Evolutionary conservation across 2,888 invertebrate genomes (phyloP), one percentile per base, ranked within the genome.

Genomic region (Andrena flavipes): DNA sequence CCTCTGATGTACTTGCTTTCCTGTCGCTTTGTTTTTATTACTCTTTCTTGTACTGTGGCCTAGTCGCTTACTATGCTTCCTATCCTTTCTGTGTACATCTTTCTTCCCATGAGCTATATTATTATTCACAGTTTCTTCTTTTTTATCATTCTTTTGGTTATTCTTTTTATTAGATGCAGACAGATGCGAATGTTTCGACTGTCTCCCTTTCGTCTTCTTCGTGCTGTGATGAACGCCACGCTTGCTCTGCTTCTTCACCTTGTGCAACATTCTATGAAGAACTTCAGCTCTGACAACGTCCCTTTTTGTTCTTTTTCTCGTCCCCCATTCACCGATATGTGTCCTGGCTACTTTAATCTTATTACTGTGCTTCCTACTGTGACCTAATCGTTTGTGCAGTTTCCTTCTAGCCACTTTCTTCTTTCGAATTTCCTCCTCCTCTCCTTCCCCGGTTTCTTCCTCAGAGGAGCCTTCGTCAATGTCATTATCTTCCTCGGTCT

Each of bases 271-370:
- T 5, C 7, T 51, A 6, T 26, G 65, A n/a, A 62, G 20, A 29
- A 23, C 6, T 8, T 67, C 68, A 6, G 20, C 7, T 3, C 20
- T n/a, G 8, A 35, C 2, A 8, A 26, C 1, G 23, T 79, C 54
- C 6, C 80, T 80, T 6, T 54, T 80, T 5, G 8, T 26, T 13
- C 80, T 65, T 8, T 7, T 76, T 10, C 26, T 29, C n/a, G 23
- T 51, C 26, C 8, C 8, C 8, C 5, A 2, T 2, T n/a, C 16
- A 6, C 2, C 10, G 3, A 51, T 2, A 2, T 42, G 49, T 13
- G 3, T 65, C 8, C 6, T 29, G n/a, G 1, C n/a, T 2, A 4
- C 20, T 56, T 54, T 76, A 8, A n/a, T 76, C 51, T 23, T 48
- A 30, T 10, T 26, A 6, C 33, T 13, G 0, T 30, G n/a, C 0